These are phyloP conservation scores for Toxotes chatareus DNA, from an alignment of 2,113 vertebrate genomes.

Conservation along the genomic window DNA sequence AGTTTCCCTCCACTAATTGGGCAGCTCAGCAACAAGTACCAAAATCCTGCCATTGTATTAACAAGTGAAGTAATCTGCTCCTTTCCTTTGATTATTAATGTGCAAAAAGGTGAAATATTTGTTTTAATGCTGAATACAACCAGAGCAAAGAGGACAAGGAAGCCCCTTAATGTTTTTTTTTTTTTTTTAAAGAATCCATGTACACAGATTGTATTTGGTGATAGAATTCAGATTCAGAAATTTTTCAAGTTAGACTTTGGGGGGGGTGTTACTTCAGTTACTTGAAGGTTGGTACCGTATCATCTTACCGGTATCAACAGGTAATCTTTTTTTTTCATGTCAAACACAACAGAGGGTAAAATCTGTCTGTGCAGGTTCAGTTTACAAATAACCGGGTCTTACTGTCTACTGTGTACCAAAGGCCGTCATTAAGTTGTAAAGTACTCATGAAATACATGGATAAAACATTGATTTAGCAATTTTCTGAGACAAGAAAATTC, in stretches of 20 bases:
- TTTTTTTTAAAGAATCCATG: neutral
- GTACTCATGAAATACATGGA: conserved; percentile 6
- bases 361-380: neutral
- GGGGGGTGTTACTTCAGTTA: neutral
- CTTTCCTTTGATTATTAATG: neutral
- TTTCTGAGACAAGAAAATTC: neutral
- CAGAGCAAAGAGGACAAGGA: neutral
- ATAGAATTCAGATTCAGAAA: conserved; percentile 5
- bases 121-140: conserved; percentile 26
- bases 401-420: neutral
- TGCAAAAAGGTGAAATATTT: conserved; percentile 21
- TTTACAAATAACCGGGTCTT: neutral
- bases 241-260: neutral
- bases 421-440: neutral
- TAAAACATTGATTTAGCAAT: neutral
- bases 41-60: neutral
- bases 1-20: neutral
- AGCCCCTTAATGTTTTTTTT: conserved; percentile 5
- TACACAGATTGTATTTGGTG: neutral
- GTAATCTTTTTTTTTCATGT: neutral
- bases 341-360: neutral
- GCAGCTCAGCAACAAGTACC: neutral
- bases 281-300: neutral
- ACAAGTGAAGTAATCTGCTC: conserved; percentile 9
- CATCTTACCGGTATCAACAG: neutral